phyloP scores from a whole-genome alignment of 2,888 invertebrate species.

The Ceratothoa steindachneri region DNA sequence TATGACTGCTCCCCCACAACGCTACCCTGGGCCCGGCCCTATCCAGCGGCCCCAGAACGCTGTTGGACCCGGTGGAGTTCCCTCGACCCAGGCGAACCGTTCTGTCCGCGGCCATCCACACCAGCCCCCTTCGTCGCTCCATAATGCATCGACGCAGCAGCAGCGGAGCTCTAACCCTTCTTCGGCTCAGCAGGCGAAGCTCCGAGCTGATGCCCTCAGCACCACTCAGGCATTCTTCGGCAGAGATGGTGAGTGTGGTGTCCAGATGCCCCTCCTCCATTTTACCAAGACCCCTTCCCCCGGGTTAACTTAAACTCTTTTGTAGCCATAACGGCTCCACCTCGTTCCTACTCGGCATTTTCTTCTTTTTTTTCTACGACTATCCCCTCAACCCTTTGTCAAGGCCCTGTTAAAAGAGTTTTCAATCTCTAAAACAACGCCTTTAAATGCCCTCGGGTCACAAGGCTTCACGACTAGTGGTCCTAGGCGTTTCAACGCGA shows the following conservation, averaged over 20 bases:
- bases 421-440: too few relatives aligned
- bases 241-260: slow-evolving; percentile 33
- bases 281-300: too few relatives aligned
- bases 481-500: too few relatives aligned
- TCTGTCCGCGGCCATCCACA: not conserved
- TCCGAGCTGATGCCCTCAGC: slow-evolving; percentile 45
- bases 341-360: too few relatives aligned
- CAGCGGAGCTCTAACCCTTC: slow-evolving; percentile 38
- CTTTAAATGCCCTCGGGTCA: too few relatives aligned
- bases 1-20: not conserved
- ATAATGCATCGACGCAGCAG: slow-evolving; percentile 10
- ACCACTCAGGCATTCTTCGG: slow-evolving; percentile 47
- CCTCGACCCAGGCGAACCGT: not conserved
- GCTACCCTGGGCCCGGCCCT: slow-evolving; percentile 42
- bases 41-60: slow-evolving; percentile 36
- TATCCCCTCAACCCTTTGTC: too few relatives aligned
- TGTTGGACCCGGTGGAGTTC: not conserved
- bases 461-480: too few relatives aligned
- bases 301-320: too few relatives aligned
- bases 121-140: slow-evolving; percentile 8
- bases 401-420: too few relatives aligned
- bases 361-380: too few relatives aligned
- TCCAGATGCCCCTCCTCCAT: too few relatives aligned
- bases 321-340: too few relatives aligned
- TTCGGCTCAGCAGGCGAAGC: slow-evolving; percentile 48